Base-by-base conservation (phyloP, 2,888 invertebrate genomes). In the Geotrupes spiniger region DNA sequence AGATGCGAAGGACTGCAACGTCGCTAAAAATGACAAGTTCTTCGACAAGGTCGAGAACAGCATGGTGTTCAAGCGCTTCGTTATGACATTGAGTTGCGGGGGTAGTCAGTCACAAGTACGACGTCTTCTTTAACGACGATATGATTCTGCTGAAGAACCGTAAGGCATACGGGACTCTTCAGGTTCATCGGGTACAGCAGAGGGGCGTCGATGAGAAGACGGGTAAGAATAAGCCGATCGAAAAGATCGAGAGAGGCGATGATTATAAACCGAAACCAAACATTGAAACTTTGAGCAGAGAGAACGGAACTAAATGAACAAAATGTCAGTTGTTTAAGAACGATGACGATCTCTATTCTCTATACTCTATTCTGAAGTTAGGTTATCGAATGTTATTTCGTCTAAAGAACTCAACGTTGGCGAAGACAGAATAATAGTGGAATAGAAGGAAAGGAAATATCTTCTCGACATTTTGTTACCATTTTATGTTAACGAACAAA, bases 11-110 rank as follows among this genome's bases (percentile, higher is more conserved):
- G 89, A 83, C 0, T 90, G 87, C 66, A 94, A 95, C 71, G 82
- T 95, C 17, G 89, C 91, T 2, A 81, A 95, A 21, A 87, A 91
- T 71, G 80, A 88, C 2, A 73, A 75, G 1, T 94, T 92, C 64
- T 85, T 86, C 63, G 76, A 78, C 21, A 92, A 91, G 77, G 82
- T 91, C 49, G 78, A 83, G 63, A 79, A 76, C 3, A 85, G 83
- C 54, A 75, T 81, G 48, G 71, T 85, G 0, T 92, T 93, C 60
- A 82, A 84, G 67, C 80, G 84, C 53, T 94, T 94, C 65, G 85
- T 93, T 51, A 72, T 92, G 37, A 83, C 86, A 8, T 81, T 92
- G 1, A 83, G 87, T 3, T 82, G 91, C 63, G 90, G 92, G n/a
- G 67, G 93, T 83, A 0, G 61, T 89, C 1, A 82, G 87, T 52